phyloP scores from a whole-genome alignment of 2,797 vertebrate species.

The Aulostomus chinensis region DNA sequence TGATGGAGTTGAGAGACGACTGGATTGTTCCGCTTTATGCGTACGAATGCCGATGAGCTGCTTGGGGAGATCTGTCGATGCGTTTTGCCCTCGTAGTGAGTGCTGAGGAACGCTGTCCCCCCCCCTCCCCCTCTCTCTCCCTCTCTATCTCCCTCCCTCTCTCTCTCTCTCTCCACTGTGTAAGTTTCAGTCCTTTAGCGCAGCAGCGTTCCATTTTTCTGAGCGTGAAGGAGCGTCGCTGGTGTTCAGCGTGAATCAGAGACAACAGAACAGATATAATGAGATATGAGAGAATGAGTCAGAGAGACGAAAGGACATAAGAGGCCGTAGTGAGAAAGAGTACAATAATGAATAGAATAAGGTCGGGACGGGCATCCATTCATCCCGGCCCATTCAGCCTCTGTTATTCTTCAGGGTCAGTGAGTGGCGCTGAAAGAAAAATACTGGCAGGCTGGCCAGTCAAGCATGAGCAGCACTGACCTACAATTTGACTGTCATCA shows the following conservation, averaged over 20 bases:
- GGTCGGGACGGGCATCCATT: conserved; percentile 54
- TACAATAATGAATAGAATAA: conserved; percentile 58
- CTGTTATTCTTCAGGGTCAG: conserved; percentile 76
- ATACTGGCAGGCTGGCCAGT: conserved; percentile 65
- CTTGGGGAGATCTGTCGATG: too few species aligned
- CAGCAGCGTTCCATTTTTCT: too few species aligned
- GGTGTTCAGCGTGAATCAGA: conserved; percentile 21
- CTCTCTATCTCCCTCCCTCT: too few species aligned
- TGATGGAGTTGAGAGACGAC: too few species aligned
- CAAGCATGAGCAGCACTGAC: conserved; percentile 74
- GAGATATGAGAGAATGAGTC: conserved; percentile 5
- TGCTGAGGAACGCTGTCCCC: too few species aligned
- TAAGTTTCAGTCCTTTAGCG: too few species aligned
- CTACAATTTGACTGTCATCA: conserved; percentile 73
- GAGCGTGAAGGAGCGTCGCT: conserved; percentile 11
- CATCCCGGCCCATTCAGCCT: conserved; percentile 43
- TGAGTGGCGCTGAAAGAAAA: conserved; percentile 67
- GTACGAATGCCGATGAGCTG: too few species aligned
- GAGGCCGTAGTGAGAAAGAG: conserved; percentile 14
- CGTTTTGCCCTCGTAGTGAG: too few species aligned
- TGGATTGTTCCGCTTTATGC: too few species aligned
- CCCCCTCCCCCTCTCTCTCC: too few species aligned
- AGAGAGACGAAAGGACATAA: conserved; percentile 5
- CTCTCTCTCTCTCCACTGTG: too few species aligned
- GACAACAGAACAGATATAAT: conserved; percentile 11